phyloP scores from a whole-genome alignment of 1,140 invertebrate genomes.

The Saxidomus purpurata region DNA sequence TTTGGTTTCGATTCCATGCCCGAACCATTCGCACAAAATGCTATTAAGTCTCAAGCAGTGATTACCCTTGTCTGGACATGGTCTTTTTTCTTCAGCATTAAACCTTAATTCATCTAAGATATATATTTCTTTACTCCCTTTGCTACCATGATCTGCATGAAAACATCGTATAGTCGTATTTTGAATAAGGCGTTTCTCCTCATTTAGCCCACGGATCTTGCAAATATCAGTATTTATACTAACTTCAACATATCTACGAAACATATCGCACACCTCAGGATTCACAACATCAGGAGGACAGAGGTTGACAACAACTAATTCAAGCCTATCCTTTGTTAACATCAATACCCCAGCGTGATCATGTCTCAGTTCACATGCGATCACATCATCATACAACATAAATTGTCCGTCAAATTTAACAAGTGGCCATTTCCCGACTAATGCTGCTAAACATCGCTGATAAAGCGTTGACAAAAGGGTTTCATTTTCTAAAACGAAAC shows the following conservation, averaged over 20 bases:
- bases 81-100: not conserved
- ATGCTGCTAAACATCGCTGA: not conserved
- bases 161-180: not conserved
- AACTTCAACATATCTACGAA: not conserved
- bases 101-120: not conserved
- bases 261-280: not conserved
- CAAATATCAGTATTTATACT: not conserved
- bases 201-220: not conserved
- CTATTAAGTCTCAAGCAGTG: not conserved
- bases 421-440: not conserved
- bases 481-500: not conserved
- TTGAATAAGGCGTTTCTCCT: not conserved
- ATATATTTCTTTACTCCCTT: not conserved
- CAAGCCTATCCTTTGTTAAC: not conserved
- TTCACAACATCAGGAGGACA: not conserved
- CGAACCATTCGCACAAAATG: not conserved
- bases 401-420: too few species aligned
- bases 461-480: not conserved
- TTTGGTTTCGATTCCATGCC: not conserved
- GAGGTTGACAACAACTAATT: not conserved
- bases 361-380: not conserved
- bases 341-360: not conserved
- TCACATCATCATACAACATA: not conserved
- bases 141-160: not conserved
- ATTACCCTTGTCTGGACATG: not conserved